Percentiles rank a stretch among this genome's conserved stretches.
Evolutionary conservation across 2,113 vertebrate genomes (phyloP).

Genomic region (Macroglossus sobrinus): DNA sequence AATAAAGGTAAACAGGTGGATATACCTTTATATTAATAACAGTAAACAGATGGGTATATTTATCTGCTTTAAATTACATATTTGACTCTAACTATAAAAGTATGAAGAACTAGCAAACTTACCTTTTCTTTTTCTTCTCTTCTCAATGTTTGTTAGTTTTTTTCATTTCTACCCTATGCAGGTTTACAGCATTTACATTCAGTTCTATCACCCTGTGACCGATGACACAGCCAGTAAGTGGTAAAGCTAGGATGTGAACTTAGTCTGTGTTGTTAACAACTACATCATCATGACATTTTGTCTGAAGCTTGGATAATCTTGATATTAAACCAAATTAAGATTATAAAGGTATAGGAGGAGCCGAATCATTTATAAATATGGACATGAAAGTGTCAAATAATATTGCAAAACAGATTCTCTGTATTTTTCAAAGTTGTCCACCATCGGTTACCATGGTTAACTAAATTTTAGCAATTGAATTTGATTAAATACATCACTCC

Average conservation of each 20-base stretch:
- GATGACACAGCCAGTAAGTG: background rate
- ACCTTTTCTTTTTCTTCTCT: background rate
- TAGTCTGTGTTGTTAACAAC: background rate
- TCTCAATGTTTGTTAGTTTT: background rate
- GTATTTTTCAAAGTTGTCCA: background rate
- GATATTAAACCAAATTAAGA: background rate
- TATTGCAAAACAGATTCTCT: background rate
- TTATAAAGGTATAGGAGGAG: background rate
- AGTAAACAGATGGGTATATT: background rate
- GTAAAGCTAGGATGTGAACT: background rate
- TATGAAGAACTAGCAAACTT: background rate
- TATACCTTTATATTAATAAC: too few species aligned
- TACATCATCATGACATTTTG: background rate
- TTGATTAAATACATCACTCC: background rate
- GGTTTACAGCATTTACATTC: background rate
- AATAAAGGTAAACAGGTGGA: too few species aligned
- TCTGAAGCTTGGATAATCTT: background rate
- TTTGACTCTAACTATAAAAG: background rate
- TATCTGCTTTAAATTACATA: conserved; percentile 4
- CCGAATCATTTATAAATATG: background rate
- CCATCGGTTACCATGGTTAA: background rate
- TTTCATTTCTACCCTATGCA: background rate
- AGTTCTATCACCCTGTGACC: background rate
- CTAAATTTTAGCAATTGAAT: background rate
- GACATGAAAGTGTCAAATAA: background rate